Conservation (phyloP, 2,797 vertebrate genomes). For the Epinephelus malabaricus region DNA sequence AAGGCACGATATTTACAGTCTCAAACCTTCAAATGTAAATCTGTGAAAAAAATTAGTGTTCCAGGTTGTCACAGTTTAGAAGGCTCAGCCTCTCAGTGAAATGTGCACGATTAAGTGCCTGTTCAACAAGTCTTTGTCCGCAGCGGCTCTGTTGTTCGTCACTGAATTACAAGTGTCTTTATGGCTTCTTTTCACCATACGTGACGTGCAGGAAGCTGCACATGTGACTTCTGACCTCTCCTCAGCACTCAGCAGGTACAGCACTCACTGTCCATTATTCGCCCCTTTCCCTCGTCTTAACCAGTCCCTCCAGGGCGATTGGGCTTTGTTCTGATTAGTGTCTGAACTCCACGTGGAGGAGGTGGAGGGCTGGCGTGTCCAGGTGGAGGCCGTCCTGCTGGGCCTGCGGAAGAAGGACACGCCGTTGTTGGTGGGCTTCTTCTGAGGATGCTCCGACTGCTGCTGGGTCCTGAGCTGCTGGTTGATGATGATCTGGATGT, state of each 20-base stretch:
- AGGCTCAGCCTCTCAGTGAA: slow-evolving; percentile 68
- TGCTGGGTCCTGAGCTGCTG: slow-evolving; percentile 87
- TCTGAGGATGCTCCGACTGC: slow-evolving; percentile 77
- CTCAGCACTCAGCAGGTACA: not conserved
- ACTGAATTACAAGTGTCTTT: slow-evolving; percentile 40
- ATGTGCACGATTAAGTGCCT: slow-evolving; percentile 50
- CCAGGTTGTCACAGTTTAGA: slow-evolving; percentile 54
- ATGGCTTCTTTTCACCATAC: slow-evolving; percentile 46
- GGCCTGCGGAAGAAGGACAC: slow-evolving; percentile 79
- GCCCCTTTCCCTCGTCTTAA: slow-evolving; percentile 80
- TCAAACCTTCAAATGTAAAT: slow-evolving; percentile 27
- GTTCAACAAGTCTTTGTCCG: slow-evolving; percentile 51
- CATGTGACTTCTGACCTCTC: slow-evolving; percentile 8
- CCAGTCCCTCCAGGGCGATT: slow-evolving; percentile 86
- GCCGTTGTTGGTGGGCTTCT: slow-evolving; percentile 72
- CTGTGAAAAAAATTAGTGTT: slow-evolving; percentile 46
- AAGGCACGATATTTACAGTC: slow-evolving; percentile 67
- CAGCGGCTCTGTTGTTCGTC: slow-evolving; percentile 46
- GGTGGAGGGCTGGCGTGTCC: slow-evolving; percentile 54
- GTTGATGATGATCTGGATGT: slow-evolving; percentile 88
- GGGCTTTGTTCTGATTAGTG: slow-evolving; percentile 64
- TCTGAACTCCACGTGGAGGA: slow-evolving; percentile 70
- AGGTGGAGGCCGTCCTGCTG: slow-evolving; percentile 57
- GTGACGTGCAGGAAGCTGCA: slow-evolving; percentile 16
- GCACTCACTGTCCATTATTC: slow-evolving; percentile 59